Evolutionary conservation across 2,113 vertebrate species (phyloP), one percentile per base, ranked within the genome.

Genomic region (Oncorhynchus masou): DNA sequence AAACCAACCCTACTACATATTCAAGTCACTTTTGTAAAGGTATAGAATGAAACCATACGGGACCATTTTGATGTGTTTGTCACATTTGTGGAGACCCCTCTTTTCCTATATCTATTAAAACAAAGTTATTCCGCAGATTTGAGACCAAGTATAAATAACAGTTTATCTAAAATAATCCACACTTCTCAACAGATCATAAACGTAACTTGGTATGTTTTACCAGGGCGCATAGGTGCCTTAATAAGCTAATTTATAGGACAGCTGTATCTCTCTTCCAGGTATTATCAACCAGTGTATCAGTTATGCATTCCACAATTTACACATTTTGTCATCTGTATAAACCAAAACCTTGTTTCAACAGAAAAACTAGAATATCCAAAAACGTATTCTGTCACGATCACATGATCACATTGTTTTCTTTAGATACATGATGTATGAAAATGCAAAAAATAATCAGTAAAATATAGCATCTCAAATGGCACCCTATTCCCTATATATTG

Each of bases 371-470:
- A 13, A 66, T 66, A 27, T 29, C 65, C 22, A 27, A 22, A 67
- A 25, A 67, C 65, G 65, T 22, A 15, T 67, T 25, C 22, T 27
- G 11, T 29, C 34, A 57, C 27, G 65, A 66, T 66, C 39, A 45
- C 39, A 45, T 11, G 34, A 11, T 45, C 39, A 67, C 25, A 29
- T 67, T 22, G 9, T 67, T 19, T 54, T 45, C 39, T 67, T 29
- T 67, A 67, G 74, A 15, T 68, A 71, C 13, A 78, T 45, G 39
- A 45, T 45, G 2, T 78, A 19, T 70, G 81, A 73, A 45, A 73
- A 67, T 74, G 71, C 39, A 25, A 72, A 27, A 60, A 74, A 84
- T 70, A 66, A 60, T 64, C 59, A 60, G 69, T 49, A 71, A 84
- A 79, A 75, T 82, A 71, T 13, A 78, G 45, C 51, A 4, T 54